These are phyloP conservation scores for Anorthoa munda DNA, from an alignment of 2,888 invertebrate genomes.

Conservation along the genomic window DNA sequence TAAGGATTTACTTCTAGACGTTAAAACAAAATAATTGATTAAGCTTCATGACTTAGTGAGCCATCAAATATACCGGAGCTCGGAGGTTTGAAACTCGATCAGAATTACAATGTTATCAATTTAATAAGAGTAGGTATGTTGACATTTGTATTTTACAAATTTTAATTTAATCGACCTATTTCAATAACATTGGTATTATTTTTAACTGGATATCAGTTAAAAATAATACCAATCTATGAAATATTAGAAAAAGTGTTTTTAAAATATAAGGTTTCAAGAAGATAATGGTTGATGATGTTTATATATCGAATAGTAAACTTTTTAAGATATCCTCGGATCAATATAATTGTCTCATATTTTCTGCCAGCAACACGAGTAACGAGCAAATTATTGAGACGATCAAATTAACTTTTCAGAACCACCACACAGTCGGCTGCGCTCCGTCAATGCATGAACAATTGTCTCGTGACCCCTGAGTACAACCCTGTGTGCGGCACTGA, in stretches of 20 bases:
- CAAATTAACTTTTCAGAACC: constrained; percentile 50
- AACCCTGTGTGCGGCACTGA: constrained; percentile 85
- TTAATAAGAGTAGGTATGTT: constrained; percentile 6
- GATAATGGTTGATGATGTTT: background rate
- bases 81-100: background rate
- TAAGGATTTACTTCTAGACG: background rate
- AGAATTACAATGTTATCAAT: constrained; percentile 9
- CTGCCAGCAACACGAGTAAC: background rate
- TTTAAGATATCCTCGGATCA: background rate
- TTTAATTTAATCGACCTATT: too few relatives aligned
- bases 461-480: constrained; percentile 74
- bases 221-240: too few relatives aligned
- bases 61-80: background rate
- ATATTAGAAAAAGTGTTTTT: background rate
- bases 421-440: constrained; percentile 55
- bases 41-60: background rate
- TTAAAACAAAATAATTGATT: background rate
- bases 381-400: background rate
- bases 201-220: constrained; percentile 2
- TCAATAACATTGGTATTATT: background rate
- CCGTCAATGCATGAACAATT: constrained; percentile 60
- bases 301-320: background rate
- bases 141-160: constrained; percentile 5
- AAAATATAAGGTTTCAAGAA: background rate
- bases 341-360: background rate